Evolutionary conservation across 2,797 vertebrate genomes (phyloP).

Genomic region (Sternotherus odoratus): DNA sequence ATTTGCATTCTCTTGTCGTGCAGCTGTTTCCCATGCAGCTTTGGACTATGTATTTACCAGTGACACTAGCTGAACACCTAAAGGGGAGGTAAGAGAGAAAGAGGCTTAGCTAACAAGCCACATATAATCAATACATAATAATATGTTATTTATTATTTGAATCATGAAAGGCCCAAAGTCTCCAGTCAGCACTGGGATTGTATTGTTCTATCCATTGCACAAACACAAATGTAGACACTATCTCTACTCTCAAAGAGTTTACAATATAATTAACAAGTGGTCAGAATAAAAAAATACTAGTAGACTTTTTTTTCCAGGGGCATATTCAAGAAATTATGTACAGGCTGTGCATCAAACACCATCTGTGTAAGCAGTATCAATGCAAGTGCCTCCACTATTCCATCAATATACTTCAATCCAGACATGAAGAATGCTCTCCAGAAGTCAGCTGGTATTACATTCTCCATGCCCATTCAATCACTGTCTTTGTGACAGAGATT

Average conservation of each 20-base stretch:
- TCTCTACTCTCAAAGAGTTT: not conserved
- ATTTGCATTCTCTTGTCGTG: not conserved
- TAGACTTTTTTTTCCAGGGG: not conserved
- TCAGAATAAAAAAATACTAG: not conserved
- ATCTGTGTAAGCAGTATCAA: not conserved
- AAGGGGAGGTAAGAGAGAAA: not conserved
- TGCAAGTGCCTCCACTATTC: not conserved
- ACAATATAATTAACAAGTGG: not conserved
- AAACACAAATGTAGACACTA: not conserved
- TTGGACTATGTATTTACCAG: slow-evolving; percentile 21
- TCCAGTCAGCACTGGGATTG: not conserved
- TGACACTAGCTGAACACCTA: slow-evolving; percentile 78
- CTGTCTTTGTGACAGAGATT: not conserved
- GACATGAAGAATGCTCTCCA: not conserved
- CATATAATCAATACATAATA: not conserved
- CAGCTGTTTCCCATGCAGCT: slow-evolving; percentile 46
- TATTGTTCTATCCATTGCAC: too few species aligned
- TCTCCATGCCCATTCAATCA: not conserved
- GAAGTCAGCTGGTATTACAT: not conserved
- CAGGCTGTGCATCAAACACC: not conserved
- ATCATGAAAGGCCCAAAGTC: not conserved
- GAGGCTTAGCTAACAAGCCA: not conserved
- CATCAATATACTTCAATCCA: not conserved
- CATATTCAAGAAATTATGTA: not conserved
- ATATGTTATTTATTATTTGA: not conserved